Conservation (phyloP, 2,888 invertebrate species). For the Dinocampus coccinellae region DNA sequence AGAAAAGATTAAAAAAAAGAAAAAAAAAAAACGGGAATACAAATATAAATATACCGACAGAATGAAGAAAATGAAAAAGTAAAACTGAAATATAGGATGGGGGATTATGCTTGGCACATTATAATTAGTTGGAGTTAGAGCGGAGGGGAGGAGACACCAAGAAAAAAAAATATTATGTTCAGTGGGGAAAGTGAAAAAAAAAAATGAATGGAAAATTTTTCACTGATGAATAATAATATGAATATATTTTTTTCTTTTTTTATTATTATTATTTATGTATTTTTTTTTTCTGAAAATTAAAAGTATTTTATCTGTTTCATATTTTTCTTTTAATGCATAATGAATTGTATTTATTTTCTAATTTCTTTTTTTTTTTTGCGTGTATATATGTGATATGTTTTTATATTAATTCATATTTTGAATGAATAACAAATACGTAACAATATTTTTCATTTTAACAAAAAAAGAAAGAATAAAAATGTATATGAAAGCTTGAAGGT, state of each 20-base stretch:
- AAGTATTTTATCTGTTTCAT: no score
- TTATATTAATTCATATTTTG: neutral
- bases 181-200: no score
- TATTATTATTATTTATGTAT: no score
- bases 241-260: no score
- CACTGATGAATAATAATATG: constrained; percentile 42
- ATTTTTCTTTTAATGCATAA: no score
- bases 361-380: no score
- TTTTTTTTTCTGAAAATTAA: neutral
- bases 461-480: no score
- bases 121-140: constrained; percentile 52
- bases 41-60: neutral
- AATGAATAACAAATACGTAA: no score
- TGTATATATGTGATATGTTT: neutral
- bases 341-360: no score
- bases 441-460: no score
- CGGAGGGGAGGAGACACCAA: constrained; percentile 20
- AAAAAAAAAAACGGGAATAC: neutral
- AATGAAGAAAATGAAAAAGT: neutral
- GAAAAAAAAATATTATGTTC: neutral
- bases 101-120: constrained; percentile 32
- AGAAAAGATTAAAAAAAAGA: neutral
- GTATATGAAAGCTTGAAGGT: no score
- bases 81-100: neutral
- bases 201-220: constrained; percentile 36